phyloP scores from a whole-genome alignment of 1,140 invertebrate genomes.

The Hycleus phaleratus region DNA sequence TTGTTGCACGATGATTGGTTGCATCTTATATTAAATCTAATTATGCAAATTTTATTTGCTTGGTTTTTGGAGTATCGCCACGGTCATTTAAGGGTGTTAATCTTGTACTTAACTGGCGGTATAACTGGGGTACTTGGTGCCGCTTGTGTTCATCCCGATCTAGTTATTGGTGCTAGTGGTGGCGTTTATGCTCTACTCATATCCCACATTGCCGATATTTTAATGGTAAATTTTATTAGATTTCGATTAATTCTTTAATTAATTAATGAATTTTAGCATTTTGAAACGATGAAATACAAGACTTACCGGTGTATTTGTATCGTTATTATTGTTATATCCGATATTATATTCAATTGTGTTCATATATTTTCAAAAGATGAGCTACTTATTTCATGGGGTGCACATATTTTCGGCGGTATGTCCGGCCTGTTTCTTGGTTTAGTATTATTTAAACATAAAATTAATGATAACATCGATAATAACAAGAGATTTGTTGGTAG shows the following conservation, averaged over 20 bases:
- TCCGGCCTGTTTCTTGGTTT: constrained; percentile 74
- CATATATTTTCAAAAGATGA: constrained; percentile 41
- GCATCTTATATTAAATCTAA: constrained; percentile 54
- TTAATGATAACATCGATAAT: not conserved
- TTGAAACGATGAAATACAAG: constrained; percentile 50
- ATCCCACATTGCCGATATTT: constrained; percentile 83
- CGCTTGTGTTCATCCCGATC: constrained; percentile 67
- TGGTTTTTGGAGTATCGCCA: constrained; percentile 75
- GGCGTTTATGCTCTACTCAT: constrained; percentile 91
- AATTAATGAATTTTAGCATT: constrained; percentile 46
- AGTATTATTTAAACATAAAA: constrained; percentile 46
- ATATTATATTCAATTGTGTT: constrained; percentile 45
- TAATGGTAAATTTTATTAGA: constrained; percentile 57
- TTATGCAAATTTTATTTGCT: constrained; percentile 60
- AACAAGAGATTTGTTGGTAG: not conserved
- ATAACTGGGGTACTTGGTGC: constrained; percentile 65
- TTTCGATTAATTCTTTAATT: not conserved
- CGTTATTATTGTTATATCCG: constrained; percentile 51
- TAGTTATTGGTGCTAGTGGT: constrained; percentile 84
- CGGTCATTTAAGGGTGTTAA: constrained; percentile 62
- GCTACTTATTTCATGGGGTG: constrained; percentile 65
- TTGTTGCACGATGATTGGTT: constrained; percentile 67
- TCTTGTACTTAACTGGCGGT: constrained; percentile 63
- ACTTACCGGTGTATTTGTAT: constrained; percentile 50
- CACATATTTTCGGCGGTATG: constrained; percentile 65